Percentiles rank a stretch among this genome's conserved stretches.
These are phyloP conservation scores for Phyllostomus discolor DNA, from an alignment of 2,113 vertebrate genomes.

Conservation along the genomic window DNA sequence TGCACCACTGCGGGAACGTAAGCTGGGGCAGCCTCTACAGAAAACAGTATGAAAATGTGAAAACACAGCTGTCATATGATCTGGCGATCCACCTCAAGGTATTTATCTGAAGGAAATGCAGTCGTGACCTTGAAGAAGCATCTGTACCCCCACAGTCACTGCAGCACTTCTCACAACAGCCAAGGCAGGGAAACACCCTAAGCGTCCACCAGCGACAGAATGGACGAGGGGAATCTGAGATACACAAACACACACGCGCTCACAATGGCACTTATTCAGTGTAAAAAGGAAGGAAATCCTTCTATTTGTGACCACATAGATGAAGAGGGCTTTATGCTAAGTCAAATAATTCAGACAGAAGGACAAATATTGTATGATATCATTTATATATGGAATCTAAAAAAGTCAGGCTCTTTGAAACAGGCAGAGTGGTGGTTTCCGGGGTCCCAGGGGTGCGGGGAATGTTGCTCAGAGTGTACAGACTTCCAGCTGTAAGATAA, in stretches of 20 bases:
- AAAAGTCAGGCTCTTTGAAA: not conserved
- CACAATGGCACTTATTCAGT: not conserved
- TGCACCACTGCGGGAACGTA: no score
- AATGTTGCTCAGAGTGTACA: not conserved
- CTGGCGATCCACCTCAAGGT: not conserved
- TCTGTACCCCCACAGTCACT: not conserved
- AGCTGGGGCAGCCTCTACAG: no score
- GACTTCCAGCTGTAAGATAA: not conserved
- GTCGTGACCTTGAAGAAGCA: not conserved
- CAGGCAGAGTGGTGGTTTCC: not conserved
- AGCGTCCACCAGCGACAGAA: not conserved
- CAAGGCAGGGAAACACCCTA: not conserved
- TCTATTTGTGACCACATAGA: not conserved
- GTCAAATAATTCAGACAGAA: not conserved
- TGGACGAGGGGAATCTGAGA: not conserved
- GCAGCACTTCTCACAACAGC: not conserved
- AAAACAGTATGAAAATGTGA: not conserved
- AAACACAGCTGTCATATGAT: not conserved
- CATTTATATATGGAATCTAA: not conserved
- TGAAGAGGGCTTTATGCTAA: not conserved
- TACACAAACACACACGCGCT: fast-evolving
- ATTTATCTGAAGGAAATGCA: not conserved
- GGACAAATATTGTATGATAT: not conserved
- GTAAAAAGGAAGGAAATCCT: not conserved
- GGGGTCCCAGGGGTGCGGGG: not conserved